Conservation (phyloP, 2,113 vertebrate genomes). For the Laticauda laticaudata region DNA sequence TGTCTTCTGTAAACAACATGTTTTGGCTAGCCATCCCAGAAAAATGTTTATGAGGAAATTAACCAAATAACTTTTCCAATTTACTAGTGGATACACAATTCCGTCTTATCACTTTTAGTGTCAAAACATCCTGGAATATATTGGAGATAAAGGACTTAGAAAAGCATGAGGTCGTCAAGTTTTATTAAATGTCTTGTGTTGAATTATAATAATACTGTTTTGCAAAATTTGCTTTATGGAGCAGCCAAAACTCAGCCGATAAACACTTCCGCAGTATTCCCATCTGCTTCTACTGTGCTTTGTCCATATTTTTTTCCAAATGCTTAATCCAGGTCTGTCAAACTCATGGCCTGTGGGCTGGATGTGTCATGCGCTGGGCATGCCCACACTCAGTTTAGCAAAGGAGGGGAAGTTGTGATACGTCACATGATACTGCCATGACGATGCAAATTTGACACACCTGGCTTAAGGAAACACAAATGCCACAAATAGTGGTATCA, state of each 20-base stretch:
- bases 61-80: not conserved
- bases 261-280: not conserved
- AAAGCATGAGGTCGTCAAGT: not conserved
- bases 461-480: no score
- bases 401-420: no score
- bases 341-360: no score
- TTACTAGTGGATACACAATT: not conserved
- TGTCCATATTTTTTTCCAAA: not conserved
- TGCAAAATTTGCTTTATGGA: not conserved
- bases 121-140: not conserved
- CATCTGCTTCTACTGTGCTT: not conserved
- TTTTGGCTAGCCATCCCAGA: not conserved
- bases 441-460: no score
- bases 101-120: not conserved
- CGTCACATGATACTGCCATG: no score
- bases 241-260: no score
- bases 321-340: not conserved
- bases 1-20: not conserved
- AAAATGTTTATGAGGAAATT: not conserved
- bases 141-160: constrained; percentile 1
- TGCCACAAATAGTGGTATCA: not conserved
- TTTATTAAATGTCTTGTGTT: not conserved
- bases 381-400: no score
- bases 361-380: no score
- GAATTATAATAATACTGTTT: not conserved